phyloP scores from a whole-genome alignment of 2,797 vertebrate species.

The Tolypeutes matacus region DNA sequence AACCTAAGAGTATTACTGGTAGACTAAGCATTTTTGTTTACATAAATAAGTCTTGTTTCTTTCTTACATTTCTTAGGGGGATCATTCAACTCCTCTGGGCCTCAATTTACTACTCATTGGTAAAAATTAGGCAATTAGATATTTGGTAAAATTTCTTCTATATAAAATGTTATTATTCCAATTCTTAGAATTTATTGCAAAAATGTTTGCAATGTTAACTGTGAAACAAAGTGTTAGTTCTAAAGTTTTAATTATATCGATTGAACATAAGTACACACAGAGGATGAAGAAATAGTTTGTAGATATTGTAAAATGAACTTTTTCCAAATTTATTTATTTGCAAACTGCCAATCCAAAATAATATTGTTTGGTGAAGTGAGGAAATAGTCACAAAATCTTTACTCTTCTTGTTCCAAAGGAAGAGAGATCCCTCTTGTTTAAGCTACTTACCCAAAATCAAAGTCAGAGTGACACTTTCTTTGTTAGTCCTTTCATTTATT shows the following conservation, averaged over 20 bases:
- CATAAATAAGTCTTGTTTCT: conserved; percentile 17
- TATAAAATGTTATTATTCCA: conserved; percentile 16
- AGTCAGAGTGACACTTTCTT: background rate
- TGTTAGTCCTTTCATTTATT: conserved; percentile 13
- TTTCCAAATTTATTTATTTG: conserved; percentile 33
- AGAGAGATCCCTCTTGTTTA: background rate
- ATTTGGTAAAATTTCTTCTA: conserved; percentile 43
- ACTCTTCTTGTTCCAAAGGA: conserved; percentile 1
- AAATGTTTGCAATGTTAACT: conserved; percentile 26
- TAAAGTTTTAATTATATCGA: background rate
- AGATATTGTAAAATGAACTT: conserved; percentile 42
- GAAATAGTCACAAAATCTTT: conserved; percentile 44
- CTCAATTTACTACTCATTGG: background rate
- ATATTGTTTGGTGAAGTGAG: conserved; percentile 22
- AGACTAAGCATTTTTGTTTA: conserved; percentile 16
- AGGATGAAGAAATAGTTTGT: conserved; percentile 28
- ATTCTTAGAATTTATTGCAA: conserved; percentile 1
- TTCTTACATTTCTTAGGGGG: conserved; percentile 7
- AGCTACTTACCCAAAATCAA: background rate
- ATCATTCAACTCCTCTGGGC: background rate
- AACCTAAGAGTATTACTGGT: background rate
- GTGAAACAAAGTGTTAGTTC: background rate
- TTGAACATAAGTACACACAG: conserved; percentile 17
- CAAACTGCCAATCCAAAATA: conserved; percentile 29
- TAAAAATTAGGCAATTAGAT: conserved; percentile 46